Conservation (phyloP, 2,888 invertebrate genomes). For the Zootermopsis nevadensis region DNA sequence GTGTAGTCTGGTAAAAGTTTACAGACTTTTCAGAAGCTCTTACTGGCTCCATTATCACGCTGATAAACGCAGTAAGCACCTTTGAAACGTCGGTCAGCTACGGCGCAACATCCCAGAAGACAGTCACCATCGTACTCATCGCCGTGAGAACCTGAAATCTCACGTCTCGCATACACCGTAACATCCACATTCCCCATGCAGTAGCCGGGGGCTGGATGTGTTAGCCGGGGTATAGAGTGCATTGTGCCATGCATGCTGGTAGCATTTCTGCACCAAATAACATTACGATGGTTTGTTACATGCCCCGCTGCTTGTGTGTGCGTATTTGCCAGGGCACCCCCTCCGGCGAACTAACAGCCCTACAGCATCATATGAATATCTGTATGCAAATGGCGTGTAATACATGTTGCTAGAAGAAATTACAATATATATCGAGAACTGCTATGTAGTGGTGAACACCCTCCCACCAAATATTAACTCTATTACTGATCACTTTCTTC, state of each 20-base stretch:
- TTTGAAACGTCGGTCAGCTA: too few species aligned
- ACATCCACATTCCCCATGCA: too few species aligned
- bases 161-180: too few species aligned
- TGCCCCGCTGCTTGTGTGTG: not conserved
- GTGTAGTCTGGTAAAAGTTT: too few species aligned
- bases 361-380: slow-evolving; percentile 38
- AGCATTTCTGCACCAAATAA: not conserved
- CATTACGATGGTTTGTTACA: slow-evolving; percentile 31
- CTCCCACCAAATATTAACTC: slow-evolving; percentile 15
- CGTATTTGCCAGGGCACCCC: slow-evolving; percentile 25
- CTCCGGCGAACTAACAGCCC: slow-evolving; percentile 9
- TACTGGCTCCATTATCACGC: too few species aligned
- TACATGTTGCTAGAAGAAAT: slow-evolving; percentile 30
- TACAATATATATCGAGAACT: slow-evolving; percentile 4
- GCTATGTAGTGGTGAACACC: not conserved
- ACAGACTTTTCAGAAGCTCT: too few species aligned
- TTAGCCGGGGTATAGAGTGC: not conserved
- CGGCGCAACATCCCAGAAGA: too few species aligned
- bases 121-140: too few species aligned
- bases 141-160: too few species aligned
- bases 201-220: not conserved
- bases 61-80: too few species aligned
- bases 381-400: slow-evolving; percentile 35
- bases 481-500: slow-evolving; percentile 12
- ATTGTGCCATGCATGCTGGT: not conserved